These are phyloP conservation scores for Eurytoma adleriae DNA, from an alignment of 2,888 invertebrate species.

Conservation along the genomic window DNA sequence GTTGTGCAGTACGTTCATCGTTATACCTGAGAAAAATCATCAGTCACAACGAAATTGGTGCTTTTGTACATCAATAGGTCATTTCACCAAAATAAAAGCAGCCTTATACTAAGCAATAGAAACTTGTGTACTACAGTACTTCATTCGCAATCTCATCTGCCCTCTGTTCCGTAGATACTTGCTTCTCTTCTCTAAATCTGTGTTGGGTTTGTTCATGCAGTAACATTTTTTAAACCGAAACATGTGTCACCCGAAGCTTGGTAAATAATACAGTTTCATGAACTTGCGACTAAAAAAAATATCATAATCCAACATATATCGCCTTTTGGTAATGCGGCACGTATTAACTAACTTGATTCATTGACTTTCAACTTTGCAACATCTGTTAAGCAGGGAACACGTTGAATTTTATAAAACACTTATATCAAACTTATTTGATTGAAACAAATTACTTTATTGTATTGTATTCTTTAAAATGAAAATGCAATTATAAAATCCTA, in stretches of 20 bases:
- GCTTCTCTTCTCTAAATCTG: slow-evolving; percentile 41
- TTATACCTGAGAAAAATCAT: slow-evolving; percentile 36
- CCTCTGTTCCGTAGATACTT: slow-evolving; percentile 33
- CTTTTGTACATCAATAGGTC: slow-evolving; percentile 4
- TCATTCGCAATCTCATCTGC: slow-evolving; percentile 24
- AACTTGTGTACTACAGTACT: neutral
- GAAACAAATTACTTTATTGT: neutral
- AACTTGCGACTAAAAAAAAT: slow-evolving; percentile 18
- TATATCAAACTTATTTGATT: too few species aligned
- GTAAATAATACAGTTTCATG: slow-evolving; percentile 18
- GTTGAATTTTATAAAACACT: slow-evolving; percentile 7
- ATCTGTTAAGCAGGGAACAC: slow-evolving; percentile 17
- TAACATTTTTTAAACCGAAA: slow-evolving; percentile 13
- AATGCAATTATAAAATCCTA: too few species aligned
- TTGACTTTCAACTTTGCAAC: slow-evolving; percentile 27
- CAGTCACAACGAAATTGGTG: slow-evolving; percentile 14
- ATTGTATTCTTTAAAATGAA: neutral
- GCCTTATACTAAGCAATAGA: neutral
- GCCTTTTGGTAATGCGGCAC: slow-evolving; percentile 42
- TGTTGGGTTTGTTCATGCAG: slow-evolving; percentile 33
- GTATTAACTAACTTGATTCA: slow-evolving; percentile 38
- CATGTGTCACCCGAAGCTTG: slow-evolving; percentile 27
- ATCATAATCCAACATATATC: slow-evolving; percentile 38
- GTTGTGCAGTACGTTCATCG: slow-evolving; percentile 32
- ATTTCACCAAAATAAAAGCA: slow-evolving; percentile 3